Percentiles rank a stretch among this genome's conserved stretches.
Conservation (phyloP, 2,888 invertebrate species). For the Leucophenga montana region DNA sequence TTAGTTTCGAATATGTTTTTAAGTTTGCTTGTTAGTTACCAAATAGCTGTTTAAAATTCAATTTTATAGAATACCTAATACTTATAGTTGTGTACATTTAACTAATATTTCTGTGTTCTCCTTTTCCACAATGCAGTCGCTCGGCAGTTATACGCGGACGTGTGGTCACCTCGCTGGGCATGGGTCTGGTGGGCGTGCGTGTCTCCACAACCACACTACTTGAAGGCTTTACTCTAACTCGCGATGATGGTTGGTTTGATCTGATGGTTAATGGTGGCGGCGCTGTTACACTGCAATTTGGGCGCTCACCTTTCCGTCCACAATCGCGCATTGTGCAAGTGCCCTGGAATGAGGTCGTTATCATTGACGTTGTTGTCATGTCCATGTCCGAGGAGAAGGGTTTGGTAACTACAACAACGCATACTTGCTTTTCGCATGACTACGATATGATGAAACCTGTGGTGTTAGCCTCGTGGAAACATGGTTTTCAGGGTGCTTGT, state of each 20-base stretch:
- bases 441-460: slow-evolving; percentile 95
- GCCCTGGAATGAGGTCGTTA: slow-evolving; percentile 98
- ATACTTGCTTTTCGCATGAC: slow-evolving; percentile 90
- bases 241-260: slow-evolving; percentile 97
- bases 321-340: slow-evolving; percentile 91
- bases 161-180: slow-evolving; percentile 91
- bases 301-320: slow-evolving; percentile 90
- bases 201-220: slow-evolving; percentile 95
- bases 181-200: slow-evolving; percentile 95
- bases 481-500: slow-evolving; percentile 95
- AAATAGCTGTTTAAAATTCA: slow-evolving; percentile 41
- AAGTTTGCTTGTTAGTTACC: slow-evolving; percentile 29
- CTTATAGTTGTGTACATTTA: slow-evolving; percentile 32
- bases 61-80: not conserved
- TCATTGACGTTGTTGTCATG: slow-evolving; percentile 90
- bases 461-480: slow-evolving; percentile 94
- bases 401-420: slow-evolving; percentile 78
- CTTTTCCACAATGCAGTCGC: slow-evolving; percentile 78
- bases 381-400: slow-evolving; percentile 86
- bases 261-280: slow-evolving; percentile 99
- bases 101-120: slow-evolving; percentile 47
- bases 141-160: slow-evolving; percentile 97
- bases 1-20: slow-evolving; percentile 1
- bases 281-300: slow-evolving; percentile 95
- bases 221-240: slow-evolving; percentile 95